These are phyloP conservation scores for Percopsis transmontana DNA, from an alignment of 2,113 vertebrate species.

Conservation along the genomic window DNA sequence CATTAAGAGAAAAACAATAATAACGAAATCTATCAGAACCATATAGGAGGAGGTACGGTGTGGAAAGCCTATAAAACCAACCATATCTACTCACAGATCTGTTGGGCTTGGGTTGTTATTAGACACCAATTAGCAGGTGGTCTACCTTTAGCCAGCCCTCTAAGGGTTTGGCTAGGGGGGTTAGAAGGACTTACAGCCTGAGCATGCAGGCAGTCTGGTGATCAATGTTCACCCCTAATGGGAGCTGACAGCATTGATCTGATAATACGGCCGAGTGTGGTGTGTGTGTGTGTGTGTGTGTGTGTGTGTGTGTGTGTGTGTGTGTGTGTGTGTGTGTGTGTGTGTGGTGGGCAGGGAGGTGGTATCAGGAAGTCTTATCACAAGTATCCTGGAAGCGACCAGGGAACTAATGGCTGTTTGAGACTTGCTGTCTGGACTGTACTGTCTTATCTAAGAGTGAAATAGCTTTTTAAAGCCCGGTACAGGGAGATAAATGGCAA, in stretches of 20 bases:
- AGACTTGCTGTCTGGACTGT: constrained; percentile 53
- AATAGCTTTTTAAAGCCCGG: constrained; percentile 36
- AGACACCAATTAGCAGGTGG: not conserved
- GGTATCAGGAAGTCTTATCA: constrained; percentile 64
- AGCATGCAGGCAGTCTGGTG: constrained; percentile 26
- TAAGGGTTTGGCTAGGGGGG: not conserved
- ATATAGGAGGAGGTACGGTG: too few species aligned
- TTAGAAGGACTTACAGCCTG: constrained; percentile 1
- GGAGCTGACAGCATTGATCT: constrained; percentile 69
- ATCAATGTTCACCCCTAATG: constrained; percentile 59
- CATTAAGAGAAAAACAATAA: not conserved
- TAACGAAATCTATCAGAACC: too few species aligned
- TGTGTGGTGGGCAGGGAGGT: constrained; percentile 1
- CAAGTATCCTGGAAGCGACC: constrained; percentile 42
- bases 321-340: constrained; percentile 21
- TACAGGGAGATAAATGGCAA: constrained; percentile 21
- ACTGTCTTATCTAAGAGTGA: constrained; percentile 50
- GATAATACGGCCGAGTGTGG: constrained; percentile 20
- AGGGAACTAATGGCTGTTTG: constrained; percentile 56
- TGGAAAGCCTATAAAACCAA: too few species aligned
- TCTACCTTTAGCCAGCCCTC: not conserved
- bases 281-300: constrained; percentile 6
- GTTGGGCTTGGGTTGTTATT: constrained; percentile 11
- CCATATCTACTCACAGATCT: too few species aligned
- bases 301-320: constrained; percentile 4